Conservation (phyloP, 2,113 vertebrate species). For the Lichenostomus cassidix region DNA sequence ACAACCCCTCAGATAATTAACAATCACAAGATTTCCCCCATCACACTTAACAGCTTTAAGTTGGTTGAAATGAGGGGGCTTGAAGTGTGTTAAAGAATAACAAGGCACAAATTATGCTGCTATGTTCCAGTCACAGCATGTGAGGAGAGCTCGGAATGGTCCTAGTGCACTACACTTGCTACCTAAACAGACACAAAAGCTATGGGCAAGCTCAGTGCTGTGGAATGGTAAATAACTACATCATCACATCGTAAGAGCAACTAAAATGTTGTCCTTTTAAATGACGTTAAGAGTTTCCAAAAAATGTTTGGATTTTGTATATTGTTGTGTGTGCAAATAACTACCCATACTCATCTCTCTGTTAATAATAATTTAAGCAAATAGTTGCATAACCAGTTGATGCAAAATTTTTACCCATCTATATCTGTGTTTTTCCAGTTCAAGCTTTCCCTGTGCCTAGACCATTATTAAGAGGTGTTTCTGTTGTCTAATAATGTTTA, state of each 20-base stretch:
- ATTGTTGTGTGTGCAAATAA: background rate
- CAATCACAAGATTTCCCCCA: background rate
- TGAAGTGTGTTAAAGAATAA: background rate
- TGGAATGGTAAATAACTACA: background rate
- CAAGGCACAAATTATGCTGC: background rate
- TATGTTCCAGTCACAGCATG: background rate
- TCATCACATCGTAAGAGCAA: background rate
- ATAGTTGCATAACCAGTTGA: background rate
- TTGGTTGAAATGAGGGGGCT: background rate
- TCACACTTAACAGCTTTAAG: background rate
- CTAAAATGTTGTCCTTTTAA: background rate
- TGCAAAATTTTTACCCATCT: background rate
- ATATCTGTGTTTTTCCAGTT: background rate
- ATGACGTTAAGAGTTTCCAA: background rate
- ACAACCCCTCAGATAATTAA: slow-evolving; percentile 41
- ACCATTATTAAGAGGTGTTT: background rate
- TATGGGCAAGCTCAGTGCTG: background rate
- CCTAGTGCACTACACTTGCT: background rate
- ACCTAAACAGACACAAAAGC: background rate
- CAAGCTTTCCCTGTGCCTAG: background rate
- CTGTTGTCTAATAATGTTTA: background rate
- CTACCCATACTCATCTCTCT: background rate
- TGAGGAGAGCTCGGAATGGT: background rate
- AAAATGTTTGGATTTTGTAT: background rate
- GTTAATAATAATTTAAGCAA: background rate